Conservation (phyloP, 2,113 vertebrate genomes). For the Thamnophis sirtalis region DNA sequence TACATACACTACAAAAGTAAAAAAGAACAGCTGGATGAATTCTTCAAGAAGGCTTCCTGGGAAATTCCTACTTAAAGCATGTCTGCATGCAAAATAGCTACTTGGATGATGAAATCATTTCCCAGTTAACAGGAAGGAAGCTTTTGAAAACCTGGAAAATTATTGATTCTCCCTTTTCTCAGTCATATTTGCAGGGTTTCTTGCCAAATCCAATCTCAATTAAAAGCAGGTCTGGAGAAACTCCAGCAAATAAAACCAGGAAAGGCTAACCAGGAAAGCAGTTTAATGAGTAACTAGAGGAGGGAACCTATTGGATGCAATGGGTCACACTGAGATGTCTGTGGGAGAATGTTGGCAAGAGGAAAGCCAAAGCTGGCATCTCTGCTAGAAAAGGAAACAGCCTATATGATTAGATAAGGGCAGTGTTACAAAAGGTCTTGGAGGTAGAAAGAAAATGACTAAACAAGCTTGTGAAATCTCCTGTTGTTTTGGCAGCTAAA, state of each 20-base stretch:
- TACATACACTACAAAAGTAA: neutral
- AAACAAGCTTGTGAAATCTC: constrained; percentile 1
- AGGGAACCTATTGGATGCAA: neutral
- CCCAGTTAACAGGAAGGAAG: neutral
- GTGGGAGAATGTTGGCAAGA: neutral
- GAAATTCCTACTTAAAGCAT: neutral
- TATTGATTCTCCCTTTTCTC: neutral
- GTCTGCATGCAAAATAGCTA: neutral
- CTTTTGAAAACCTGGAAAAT: neutral
- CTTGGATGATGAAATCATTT: neutral
- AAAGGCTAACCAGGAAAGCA: neutral
- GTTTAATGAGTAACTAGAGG: neutral
- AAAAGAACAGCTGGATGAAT: neutral
- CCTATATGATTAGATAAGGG: neutral
- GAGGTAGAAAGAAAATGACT: neutral
- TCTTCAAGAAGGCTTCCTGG: neutral
- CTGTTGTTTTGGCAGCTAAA: neutral
- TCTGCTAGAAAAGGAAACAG: neutral
- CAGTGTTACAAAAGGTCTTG: neutral
- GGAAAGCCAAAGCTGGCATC: neutral
- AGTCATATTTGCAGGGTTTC: neutral
- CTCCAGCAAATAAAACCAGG: neutral
- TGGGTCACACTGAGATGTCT: neutral
- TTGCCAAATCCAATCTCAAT: neutral
- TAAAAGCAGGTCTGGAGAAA: neutral